Evolutionary conservation across 2,888 invertebrate genomes (phyloP).

Genomic region (Hoplodrina ambigua): DNA sequence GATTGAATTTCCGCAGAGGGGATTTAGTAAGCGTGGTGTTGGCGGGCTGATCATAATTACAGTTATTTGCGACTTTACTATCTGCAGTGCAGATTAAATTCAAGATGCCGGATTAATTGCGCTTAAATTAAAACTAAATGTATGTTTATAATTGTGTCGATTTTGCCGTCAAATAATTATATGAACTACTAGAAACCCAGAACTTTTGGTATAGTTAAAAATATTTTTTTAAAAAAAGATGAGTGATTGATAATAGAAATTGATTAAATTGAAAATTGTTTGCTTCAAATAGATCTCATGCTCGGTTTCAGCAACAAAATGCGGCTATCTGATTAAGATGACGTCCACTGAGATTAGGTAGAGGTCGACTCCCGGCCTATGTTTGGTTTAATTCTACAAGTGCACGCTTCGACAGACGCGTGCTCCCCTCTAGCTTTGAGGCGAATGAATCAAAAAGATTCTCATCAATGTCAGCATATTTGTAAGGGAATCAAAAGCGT

Average conservation of each 20-base stretch:
- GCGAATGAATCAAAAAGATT: slow-evolving; percentile 62
- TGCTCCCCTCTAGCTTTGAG: slow-evolving; percentile 45
- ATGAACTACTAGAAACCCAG: too few species aligned
- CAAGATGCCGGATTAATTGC: background rate
- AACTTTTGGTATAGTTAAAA: too few species aligned
- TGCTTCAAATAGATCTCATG: background rate
- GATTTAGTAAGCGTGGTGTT: slow-evolving; percentile 46
- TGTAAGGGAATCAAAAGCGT: slow-evolving; percentile 44
- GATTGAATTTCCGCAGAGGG: slow-evolving; percentile 70
- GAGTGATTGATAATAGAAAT: too few species aligned
- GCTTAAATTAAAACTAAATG: background rate
- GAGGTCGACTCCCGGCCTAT: slow-evolving; percentile 1
- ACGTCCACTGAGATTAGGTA: background rate
- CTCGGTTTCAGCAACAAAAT: background rate
- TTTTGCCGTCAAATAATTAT: background rate
- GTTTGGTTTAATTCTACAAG: slow-evolving; percentile 45
- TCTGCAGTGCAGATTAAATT: background rate
- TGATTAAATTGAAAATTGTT: background rate
- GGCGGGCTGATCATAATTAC: slow-evolving; percentile 37
- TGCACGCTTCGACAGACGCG: slow-evolving; percentile 11
- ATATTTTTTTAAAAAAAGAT: too few species aligned
- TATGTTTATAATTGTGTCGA: background rate
- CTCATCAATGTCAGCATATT: slow-evolving; percentile 59
- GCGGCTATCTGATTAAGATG: background rate
- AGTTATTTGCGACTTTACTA: slow-evolving; percentile 28